These are phyloP conservation scores for Porites cylindrica DNA, from an alignment of 92 coral and sea anemone species.

Conservation along the genomic window DNA sequence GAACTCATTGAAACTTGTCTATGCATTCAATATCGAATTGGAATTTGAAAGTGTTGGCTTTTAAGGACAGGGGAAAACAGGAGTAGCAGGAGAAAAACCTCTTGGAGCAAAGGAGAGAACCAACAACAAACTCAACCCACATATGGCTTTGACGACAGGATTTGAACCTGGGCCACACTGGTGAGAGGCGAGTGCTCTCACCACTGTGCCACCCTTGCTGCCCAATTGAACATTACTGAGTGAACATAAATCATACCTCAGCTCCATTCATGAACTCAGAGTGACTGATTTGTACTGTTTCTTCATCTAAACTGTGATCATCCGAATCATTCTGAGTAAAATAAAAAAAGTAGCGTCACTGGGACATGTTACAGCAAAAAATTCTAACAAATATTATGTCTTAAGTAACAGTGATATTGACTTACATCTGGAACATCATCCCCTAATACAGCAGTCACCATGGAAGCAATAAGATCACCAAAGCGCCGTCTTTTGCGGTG, in stretches of 20 bases:
- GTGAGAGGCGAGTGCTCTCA: too few species aligned
- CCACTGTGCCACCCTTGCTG: too few species aligned
- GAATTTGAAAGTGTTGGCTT: too few species aligned
- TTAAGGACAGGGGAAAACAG: too few species aligned
- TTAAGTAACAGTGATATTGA: neutral
- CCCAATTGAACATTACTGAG: neutral
- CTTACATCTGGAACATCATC: slow-evolving; percentile 94
- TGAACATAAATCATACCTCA: slow-evolving; percentile 34
- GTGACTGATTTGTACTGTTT: slow-evolving; percentile 23
- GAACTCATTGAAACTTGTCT: too few species aligned
- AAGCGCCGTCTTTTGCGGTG: slow-evolving; percentile 72
- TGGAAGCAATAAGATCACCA: slow-evolving; percentile 72
- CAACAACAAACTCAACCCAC: too few species aligned
- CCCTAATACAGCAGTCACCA: slow-evolving; percentile 90
- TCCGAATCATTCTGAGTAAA: slow-evolving; percentile 37
- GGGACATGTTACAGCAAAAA: too few species aligned
- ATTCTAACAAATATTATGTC: neutral
- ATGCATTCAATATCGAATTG: too few species aligned
- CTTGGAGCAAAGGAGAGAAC: too few species aligned
- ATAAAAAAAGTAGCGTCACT: neutral
- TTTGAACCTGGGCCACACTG: too few species aligned
- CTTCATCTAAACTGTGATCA: slow-evolving; percentile 23
- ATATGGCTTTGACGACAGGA: too few species aligned
- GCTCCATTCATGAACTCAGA: slow-evolving; percentile 51
- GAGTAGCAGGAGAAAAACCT: too few species aligned